Evolutionary conservation across 2,888 invertebrate species (phyloP), one percentile per base, ranked within the genome.

Genomic region (Diloba caeruleocephala): DNA sequence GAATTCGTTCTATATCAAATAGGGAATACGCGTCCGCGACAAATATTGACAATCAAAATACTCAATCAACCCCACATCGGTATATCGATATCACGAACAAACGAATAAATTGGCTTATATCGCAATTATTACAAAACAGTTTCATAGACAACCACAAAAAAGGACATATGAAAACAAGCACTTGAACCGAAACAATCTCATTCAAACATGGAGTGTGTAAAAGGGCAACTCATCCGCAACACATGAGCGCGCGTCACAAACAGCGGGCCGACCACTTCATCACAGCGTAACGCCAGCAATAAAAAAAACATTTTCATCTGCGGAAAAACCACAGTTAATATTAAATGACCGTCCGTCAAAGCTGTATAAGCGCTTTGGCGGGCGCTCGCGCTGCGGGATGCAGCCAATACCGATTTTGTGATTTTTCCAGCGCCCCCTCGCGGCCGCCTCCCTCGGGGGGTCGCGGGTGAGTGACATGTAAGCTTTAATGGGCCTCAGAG

Each of bases 291-390:
- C 90, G 82, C 80, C 69, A 74, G 77, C 86, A 86, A 89, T 89
- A 89, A 92, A 92, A 89, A 92, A 90, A 91, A 89, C 87, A 90
- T 90, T 92, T 89, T 89, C 92, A 92, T 92, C 90, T 92, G 91
- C 85, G 90, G 89, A 84, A 88, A 90, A 92, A 92, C 92, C 92
- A 82, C 93, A 91, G 93, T 92, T 90, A 92, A 93, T 93, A 93
- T 92, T 92, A 93, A 92, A 93, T 92, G 92, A 91, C 85, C 90
- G 90, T 92, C 85, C 89, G 89, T 92, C 93, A 93, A 93, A 92
- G 89, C 89, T 87, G 88, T 89, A 89, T 90, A 82, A 82, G 84
- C 81, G 88, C 84, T 87, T 87, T 84, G 85, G 81, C 71, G 80
- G 76, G 63, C 79, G 71, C 82, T 59, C 71, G 75, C 87, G 82